phyloP scores from a whole-genome alignment of 1,140 invertebrate genomes.

The Nasonia vitripennis region DNA sequence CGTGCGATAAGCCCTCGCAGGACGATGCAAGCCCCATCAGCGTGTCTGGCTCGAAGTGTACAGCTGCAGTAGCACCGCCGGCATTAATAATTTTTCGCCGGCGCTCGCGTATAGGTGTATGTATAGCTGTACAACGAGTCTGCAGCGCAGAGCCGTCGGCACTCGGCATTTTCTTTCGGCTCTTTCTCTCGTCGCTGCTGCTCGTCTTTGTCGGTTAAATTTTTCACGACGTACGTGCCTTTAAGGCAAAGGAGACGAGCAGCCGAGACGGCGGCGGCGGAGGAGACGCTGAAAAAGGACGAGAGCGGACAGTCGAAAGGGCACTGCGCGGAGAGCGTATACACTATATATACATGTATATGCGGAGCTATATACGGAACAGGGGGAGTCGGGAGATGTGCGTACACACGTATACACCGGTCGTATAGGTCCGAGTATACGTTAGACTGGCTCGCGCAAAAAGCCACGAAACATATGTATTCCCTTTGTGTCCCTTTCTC shows the following conservation, averaged over 20 bases:
- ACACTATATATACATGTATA: too few species aligned
- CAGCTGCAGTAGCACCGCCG: not conserved
- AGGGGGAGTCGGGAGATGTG: constrained; percentile 20
- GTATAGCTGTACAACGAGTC: too few species aligned
- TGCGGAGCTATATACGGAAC: not conserved
- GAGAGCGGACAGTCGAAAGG: constrained; percentile 31
- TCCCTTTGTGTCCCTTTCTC: constrained; percentile 59
- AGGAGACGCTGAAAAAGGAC: constrained; percentile 18
- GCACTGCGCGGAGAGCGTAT: constrained; percentile 27
- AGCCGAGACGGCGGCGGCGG: not conserved
- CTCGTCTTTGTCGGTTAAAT: constrained; percentile 49
- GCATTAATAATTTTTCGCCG: constrained; percentile 37
- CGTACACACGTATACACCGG: constrained; percentile 37
- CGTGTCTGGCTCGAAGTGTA: too few species aligned
- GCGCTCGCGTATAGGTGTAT: too few species aligned
- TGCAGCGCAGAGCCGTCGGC: not conserved
- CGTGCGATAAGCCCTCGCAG: too few species aligned
- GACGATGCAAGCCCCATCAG: too few species aligned
- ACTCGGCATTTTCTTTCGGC: constrained; percentile 6
- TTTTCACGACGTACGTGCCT: constrained; percentile 50
- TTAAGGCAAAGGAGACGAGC: constrained; percentile 8
- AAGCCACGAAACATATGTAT: constrained; percentile 65
- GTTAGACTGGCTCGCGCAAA: constrained; percentile 62
- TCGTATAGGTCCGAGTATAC: constrained; percentile 53
- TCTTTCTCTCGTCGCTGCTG: not conserved